A percentile compares a stretch with the other conserved stretches of the same genome.
These are phyloP conservation scores for Barnardius zonarius DNA, from an alignment of 2,113 vertebrate genomes.

Conservation along the genomic window DNA sequence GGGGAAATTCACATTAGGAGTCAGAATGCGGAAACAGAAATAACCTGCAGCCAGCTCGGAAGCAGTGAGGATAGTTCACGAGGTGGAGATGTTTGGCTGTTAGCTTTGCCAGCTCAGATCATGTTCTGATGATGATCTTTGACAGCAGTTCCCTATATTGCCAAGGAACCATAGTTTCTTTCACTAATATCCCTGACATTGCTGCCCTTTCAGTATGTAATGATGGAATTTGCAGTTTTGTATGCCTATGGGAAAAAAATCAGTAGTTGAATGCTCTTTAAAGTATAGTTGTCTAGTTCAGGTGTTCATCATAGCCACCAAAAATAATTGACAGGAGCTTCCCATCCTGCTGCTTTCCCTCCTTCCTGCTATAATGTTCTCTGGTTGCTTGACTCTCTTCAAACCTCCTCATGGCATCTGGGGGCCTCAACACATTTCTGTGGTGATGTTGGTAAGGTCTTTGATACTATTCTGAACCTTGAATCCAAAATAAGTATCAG, in stretches of 20 bases:
- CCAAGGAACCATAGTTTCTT: background rate
- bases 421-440: background rate
- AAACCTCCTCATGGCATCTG: background rate
- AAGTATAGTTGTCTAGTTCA: background rate
- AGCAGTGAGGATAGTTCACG: background rate
- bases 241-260: background rate
- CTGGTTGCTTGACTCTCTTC: background rate
- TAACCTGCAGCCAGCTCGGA: background rate
- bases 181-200: rapidly evolving
- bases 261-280: background rate
- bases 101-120: background rate
- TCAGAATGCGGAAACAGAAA: background rate
- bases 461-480: background rate
- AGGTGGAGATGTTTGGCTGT: background rate
- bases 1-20: background rate
- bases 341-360: background rate
- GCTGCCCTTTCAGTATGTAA: background rate
- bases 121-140: background rate
- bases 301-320: background rate
- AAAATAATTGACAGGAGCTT: background rate
- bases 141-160: background rate
- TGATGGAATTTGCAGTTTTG: background rate
- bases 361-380: background rate
- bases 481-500: background rate
- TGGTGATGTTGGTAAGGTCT: background rate